A percentile compares a stretch with the other conserved stretches of the same genome.
phyloP scores from a whole-genome alignment of 2,797 vertebrate species.

The Rhodeus uyekii region DNA sequence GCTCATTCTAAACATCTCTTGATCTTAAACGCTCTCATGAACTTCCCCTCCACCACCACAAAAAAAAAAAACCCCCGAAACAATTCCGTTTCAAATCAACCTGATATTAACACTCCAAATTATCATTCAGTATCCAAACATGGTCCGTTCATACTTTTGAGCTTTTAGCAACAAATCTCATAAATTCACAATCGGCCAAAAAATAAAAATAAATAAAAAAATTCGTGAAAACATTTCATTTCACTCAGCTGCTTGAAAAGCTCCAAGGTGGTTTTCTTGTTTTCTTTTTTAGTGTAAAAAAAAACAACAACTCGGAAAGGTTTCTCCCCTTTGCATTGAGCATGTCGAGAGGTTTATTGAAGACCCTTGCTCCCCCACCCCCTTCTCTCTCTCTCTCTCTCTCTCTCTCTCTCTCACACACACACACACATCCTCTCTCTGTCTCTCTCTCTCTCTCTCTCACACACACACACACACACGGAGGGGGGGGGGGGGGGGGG shows the following conservation, averaged over 20 bases:
- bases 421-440: constrained; percentile 35
- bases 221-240: not conserved
- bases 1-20: constrained; percentile 8
- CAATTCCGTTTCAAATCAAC: constrained; percentile 42
- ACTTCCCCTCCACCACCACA: constrained; percentile 43
- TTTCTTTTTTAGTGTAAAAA: constrained; percentile 33
- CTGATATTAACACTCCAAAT: constrained; percentile 39
- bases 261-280: not conserved
- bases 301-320: constrained; percentile 52
- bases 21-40: not conserved
- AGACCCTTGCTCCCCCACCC: constrained; percentile 61
- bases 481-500: constrained; percentile 61
- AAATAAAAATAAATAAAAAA: not conserved
- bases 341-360: constrained; percentile 62
- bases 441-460: constrained; percentile 22
- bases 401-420: constrained; percentile 26
- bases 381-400: constrained; percentile 40
- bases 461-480: constrained; percentile 68
- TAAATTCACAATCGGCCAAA: not conserved
- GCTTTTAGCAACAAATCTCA: not conserved
- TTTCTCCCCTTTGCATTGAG: constrained; percentile 60
- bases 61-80: too few relatives aligned
- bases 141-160: not conserved
- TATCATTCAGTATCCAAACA: constrained; percentile 22
- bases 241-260: constrained; percentile 17